Percentiles rank a stretch among this genome's conserved stretches.
Conservation (phyloP, 1,140 invertebrate genomes). For the Nixonia krombeini region DNA sequence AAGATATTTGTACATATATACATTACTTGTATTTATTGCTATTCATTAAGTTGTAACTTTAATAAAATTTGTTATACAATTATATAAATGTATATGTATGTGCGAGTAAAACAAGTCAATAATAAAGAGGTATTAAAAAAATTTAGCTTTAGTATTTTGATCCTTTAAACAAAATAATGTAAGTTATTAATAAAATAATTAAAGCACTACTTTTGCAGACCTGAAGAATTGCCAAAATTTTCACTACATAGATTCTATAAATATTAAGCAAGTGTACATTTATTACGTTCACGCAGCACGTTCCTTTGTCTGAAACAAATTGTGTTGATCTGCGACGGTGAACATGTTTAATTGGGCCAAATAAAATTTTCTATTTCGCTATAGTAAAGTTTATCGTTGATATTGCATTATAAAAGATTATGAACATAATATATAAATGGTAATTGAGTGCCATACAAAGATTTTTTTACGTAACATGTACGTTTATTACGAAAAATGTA, state of each 20-base stretch:
- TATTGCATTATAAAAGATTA: no score
- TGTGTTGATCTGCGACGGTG: no score
- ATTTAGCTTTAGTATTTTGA: background rate
- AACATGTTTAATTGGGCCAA: no score
- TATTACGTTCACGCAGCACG: no score
- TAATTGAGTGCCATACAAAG: no score
- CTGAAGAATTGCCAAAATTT: background rate
- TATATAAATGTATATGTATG: background rate
- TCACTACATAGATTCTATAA: background rate
- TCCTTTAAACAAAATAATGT: background rate
- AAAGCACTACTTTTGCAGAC: background rate
- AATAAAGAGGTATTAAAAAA: background rate
- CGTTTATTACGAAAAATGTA: no score
- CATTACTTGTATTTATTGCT: background rate
- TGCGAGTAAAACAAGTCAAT: background rate
- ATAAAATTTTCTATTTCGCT: no score
- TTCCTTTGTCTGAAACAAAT: no score
- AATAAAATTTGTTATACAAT: constrained; percentile 1
- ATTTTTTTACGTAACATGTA: no score
- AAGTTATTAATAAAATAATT: background rate
- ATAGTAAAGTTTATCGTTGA: no score
- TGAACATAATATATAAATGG: no score
- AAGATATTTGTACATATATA: background rate
- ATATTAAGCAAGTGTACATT: no score
- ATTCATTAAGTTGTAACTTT: background rate